These are phyloP conservation scores for human (Homo sapiens) DNA, from an alignment of 2,113 vertebrate species.

Conservation along the genomic window GRCh38 chr9:6210501-6211000, in stretches of 20 bases:
- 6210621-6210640: not conserved
- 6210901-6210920: not conserved
- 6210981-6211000: not conserved
- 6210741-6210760: not conserved
- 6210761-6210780: not conserved
- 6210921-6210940: not conserved
- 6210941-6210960: slow-evolving; percentile 24
- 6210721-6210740: not conserved
- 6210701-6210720: not conserved
- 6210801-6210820: not conserved
- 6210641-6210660: not conserved
- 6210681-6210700: not conserved
- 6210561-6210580: too few species aligned
- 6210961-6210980: not conserved
- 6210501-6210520: not conserved
- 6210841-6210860: not conserved
- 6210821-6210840: not conserved
- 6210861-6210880: not conserved
- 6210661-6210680: not conserved
- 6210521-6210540: not conserved
- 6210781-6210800: not conserved
- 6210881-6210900: not conserved
- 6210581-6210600: too few species aligned
- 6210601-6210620: too few species aligned
- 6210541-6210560: not conserved